A percentile compares a stretch with the other conserved stretches of the same genome.
Conservation (phyloP, 1,140 invertebrate genomes). For the Lepidurus arcticus region DNA sequence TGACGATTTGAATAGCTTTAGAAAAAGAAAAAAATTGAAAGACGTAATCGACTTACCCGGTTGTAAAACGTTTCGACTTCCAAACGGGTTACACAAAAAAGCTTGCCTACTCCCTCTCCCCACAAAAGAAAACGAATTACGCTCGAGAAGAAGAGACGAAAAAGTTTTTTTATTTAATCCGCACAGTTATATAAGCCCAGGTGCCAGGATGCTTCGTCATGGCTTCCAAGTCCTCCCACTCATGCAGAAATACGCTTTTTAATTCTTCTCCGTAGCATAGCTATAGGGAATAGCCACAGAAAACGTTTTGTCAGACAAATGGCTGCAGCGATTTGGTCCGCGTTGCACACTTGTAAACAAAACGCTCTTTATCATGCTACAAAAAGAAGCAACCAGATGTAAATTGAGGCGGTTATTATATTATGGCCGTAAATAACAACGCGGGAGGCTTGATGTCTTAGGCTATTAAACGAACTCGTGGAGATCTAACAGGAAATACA, state of each 20-base stretch:
- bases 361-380: not conserved
- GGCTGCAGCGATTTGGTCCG: not conserved
- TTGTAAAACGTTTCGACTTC: not conserved
- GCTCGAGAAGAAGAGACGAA: no score
- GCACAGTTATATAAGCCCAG: not conserved
- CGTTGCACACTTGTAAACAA: not conserved
- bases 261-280: not conserved
- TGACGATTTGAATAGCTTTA: not conserved
- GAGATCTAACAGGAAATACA: no score
- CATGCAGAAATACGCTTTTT: not conserved
- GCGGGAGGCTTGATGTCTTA: no score
- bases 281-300: not conserved
- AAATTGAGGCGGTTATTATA: not conserved
- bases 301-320: not conserved
- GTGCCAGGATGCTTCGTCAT: conserved; percentile 17
- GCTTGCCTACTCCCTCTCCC: not conserved
- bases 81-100: not conserved
- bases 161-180: no score
- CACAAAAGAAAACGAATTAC: not conserved
- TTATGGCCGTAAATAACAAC: not conserved
- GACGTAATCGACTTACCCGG: not conserved
- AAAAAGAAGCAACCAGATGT: not conserved
- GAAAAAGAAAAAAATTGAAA: not conserved
- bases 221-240: not conserved
- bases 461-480: no score